Evolutionary conservation across 2,113 vertebrate species (phyloP).

Genomic region (Tenebrosternarchus preto): DNA sequence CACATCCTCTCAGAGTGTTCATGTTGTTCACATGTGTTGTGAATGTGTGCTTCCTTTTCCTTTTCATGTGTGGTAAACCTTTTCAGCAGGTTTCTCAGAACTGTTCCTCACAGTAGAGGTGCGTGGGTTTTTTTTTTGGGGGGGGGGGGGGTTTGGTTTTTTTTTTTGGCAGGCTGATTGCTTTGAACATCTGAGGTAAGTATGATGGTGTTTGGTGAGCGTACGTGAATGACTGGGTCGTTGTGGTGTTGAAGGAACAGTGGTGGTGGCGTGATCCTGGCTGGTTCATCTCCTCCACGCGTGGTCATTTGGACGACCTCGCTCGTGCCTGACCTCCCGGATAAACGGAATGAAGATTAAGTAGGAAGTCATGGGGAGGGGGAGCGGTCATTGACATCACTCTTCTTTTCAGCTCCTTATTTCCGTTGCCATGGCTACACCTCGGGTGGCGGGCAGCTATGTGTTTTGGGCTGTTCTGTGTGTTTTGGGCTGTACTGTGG

Average conservation of each 20-base stretch:
- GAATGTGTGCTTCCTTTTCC: no score
- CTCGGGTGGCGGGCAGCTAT: conserved; percentile 38
- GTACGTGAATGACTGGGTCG: background rate
- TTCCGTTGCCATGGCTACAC: conserved; percentile 51
- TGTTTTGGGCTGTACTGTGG: background rate
- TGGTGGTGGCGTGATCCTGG: no score
- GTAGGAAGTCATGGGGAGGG: no score
- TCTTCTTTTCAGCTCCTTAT: conserved; percentile 42
- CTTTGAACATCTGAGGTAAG: background rate
- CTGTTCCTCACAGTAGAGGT: background rate
- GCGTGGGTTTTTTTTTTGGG: no score
- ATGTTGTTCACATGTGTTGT: no score
- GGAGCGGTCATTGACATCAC: conserved; percentile 18
- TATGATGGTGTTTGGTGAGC: background rate
- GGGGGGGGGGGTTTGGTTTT: no score
- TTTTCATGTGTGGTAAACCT: no score
- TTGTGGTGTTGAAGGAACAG: no score
- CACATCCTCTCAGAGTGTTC: no score
- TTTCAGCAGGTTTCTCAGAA: background rate
- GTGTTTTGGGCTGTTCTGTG: conserved; percentile 42
- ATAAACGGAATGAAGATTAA: background rate
- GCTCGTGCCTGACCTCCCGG: background rate
- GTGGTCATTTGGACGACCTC: no score
- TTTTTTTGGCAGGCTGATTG: background rate
- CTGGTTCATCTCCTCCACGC: no score